Conservation (phyloP, 1,140 invertebrate genomes). For the Brachionus plicatilis region DNA sequence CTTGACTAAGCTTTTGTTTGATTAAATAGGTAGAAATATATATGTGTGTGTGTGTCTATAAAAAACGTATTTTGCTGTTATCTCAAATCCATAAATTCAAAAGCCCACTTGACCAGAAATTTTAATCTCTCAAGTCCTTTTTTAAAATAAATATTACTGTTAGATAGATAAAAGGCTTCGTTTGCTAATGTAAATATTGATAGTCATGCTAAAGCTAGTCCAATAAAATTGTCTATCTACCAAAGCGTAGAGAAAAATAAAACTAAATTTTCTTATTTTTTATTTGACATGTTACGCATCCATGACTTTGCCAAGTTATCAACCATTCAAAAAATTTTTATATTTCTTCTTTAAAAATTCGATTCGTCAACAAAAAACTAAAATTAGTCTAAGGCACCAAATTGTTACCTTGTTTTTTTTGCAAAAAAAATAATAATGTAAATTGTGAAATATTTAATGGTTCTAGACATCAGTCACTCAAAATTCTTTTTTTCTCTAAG, state of each 20-base stretch:
- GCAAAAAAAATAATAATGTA: neutral
- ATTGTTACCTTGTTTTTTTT: neutral
- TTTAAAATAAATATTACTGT: slow-evolving; percentile 31
- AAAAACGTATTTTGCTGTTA: slow-evolving; percentile 10
- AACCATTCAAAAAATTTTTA: neutral
- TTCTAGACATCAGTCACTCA: too few species aligned
- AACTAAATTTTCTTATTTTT: neutral
- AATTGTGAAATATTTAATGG: neutral
- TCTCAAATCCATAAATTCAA: slow-evolving; percentile 29
- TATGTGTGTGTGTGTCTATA: neutral
- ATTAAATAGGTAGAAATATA: slow-evolving; percentile 8
- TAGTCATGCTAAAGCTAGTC: slow-evolving; percentile 2
- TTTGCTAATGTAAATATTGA: slow-evolving; percentile 19
- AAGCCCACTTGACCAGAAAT: slow-evolving; percentile 31
- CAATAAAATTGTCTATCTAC: neutral
- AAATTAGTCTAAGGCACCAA: neutral
- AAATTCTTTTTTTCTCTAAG: too few species aligned
- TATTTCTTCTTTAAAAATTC: neutral
- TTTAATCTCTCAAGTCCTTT: slow-evolving; percentile 29
- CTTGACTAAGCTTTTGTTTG: slow-evolving; percentile 8
- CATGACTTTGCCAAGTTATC: neutral
- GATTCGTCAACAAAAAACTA: neutral
- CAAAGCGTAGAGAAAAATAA: neutral
- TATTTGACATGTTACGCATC: slow-evolving; percentile 32
- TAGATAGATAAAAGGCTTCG: slow-evolving; percentile 1